These are phyloP conservation scores for Sphaeridia pumilis DNA, from an alignment of 2,888 invertebrate species.

Conservation along the genomic window DNA sequence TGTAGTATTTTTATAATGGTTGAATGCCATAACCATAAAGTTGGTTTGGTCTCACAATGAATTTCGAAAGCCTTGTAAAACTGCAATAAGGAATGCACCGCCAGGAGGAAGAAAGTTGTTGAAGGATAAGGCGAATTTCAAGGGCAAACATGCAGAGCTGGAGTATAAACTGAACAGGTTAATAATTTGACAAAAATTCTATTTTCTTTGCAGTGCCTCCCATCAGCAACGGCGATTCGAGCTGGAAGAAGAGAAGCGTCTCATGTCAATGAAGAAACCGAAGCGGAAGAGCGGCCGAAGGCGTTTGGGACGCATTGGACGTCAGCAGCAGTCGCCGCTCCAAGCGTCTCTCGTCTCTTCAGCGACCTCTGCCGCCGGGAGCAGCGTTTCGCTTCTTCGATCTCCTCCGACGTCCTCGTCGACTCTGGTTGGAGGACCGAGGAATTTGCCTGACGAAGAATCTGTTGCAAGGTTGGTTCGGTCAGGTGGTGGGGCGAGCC, in stretches of 20 bases:
- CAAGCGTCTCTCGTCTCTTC: not conserved
- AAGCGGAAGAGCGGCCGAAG: not conserved
- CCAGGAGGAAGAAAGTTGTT: not conserved
- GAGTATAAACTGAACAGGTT: not conserved
- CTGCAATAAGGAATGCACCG: too few species aligned
- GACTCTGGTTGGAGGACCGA: not conserved
- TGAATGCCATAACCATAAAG: too few species aligned
- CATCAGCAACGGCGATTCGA: conserved; percentile 13
- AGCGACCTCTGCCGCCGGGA: not conserved
- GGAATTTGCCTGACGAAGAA: not conserved
- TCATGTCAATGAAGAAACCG: conserved; percentile 1
- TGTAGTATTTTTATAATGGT: too few species aligned
- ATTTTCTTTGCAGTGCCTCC: conserved; percentile 11
- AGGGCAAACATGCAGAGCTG: not conserved
- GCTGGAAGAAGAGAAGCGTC: conserved; percentile 6
- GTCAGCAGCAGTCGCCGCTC: conserved; percentile 1
- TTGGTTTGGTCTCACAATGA: too few species aligned
- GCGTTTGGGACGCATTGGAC: not conserved
- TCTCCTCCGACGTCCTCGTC: too few species aligned
- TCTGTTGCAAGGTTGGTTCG: not conserved
- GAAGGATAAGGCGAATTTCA: not conserved
- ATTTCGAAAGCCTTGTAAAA: too few species aligned
- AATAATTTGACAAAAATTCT: not conserved
- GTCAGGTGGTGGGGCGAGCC: not conserved
- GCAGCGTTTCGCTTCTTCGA: too few species aligned